A percentile compares a stretch with the other conserved stretches of the same genome.
Conservation (phyloP, 2,113 vertebrate species). For the Nematolebias whitei region DNA sequence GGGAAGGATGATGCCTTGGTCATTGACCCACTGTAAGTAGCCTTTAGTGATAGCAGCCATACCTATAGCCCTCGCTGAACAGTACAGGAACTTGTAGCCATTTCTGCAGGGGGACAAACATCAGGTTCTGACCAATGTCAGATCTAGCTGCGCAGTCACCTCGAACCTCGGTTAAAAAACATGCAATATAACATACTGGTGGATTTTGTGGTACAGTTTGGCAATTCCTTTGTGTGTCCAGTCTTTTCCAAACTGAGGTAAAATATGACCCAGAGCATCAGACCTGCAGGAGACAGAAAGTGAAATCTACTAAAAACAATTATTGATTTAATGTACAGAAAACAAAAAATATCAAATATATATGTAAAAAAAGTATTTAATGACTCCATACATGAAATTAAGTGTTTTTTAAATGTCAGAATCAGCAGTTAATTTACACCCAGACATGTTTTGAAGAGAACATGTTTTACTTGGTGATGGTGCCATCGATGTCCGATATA, state of each 20-base stretch:
- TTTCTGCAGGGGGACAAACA: conserved; percentile 78
- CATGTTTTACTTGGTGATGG: conserved; percentile 86
- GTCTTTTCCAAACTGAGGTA: conserved; percentile 94
- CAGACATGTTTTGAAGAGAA: neutral
- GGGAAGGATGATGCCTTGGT: conserved; percentile 87
- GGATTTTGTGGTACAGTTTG: conserved; percentile 95
- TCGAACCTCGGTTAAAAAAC: too few species aligned
- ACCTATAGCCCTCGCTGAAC: conserved; percentile 92
- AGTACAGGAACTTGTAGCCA: conserved; percentile 96
- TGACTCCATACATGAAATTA: too few species aligned
- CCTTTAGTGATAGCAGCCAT: conserved; percentile 92
- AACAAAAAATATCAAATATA: neutral
- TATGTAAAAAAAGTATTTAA: too few species aligned
- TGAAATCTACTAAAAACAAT: neutral
- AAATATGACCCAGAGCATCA: conserved; percentile 91
- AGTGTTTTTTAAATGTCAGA: too few species aligned
- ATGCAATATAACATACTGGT: conserved; percentile 78
- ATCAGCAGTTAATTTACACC: too few species aligned
- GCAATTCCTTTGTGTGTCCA: conserved; percentile 94
- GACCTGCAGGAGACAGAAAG: conserved; percentile 80
- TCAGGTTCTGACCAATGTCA: neutral
- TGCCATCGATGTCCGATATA: conserved; percentile 95
- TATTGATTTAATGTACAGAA: neutral
- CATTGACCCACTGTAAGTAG: conserved; percentile 90
- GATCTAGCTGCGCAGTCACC: too few species aligned